Conservation (phyloP, 2,888 invertebrate species). For the Idaea aversata region DNA sequence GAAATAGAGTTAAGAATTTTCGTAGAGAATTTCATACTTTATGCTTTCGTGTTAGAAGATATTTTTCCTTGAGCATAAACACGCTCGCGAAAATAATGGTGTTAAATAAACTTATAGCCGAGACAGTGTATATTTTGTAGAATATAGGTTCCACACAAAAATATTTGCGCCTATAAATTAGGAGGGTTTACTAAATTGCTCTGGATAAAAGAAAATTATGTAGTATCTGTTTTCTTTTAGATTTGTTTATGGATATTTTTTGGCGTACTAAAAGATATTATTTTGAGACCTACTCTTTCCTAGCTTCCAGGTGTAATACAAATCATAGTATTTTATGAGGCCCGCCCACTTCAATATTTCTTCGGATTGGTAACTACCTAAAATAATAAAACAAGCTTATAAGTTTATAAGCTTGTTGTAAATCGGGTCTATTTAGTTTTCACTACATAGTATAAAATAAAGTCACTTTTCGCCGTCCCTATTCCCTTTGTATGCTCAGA, state of each 20-base stretch:
- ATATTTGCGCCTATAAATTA: slow-evolving; percentile 32
- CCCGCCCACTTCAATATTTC: too few species aligned
- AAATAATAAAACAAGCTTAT: too few species aligned
- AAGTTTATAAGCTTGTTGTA: too few species aligned
- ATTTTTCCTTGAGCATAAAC: slow-evolving; percentile 26
- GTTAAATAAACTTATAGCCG: slow-evolving; percentile 44
- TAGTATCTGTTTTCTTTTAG: slow-evolving; percentile 5
- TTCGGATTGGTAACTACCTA: too few species aligned
- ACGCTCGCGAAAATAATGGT: slow-evolving; percentile 33
- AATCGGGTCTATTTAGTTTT: too few species aligned
- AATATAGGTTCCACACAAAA: slow-evolving; percentile 33
- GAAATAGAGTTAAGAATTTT: slow-evolving; percentile 46
- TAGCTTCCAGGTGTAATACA: too few species aligned
- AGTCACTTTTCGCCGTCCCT: too few species aligned
- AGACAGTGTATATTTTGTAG: slow-evolving; percentile 38
- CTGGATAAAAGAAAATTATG: slow-evolving; percentile 14
- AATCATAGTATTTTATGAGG: too few species aligned
- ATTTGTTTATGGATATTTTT: not conserved
- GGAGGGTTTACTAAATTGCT: slow-evolving; percentile 27
- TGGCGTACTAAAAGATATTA: not conserved
- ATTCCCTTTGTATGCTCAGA: too few species aligned
- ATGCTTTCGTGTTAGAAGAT: slow-evolving; percentile 28
- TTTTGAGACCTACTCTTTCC: not conserved
- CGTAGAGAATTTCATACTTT: slow-evolving; percentile 31
- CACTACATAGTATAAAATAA: too few species aligned